A percentile compares a stretch with the other conserved stretches of the same genome.
Evolutionary conservation across 2,113 vertebrate genomes (phyloP).

Genomic region (Anolis sagrei): DNA sequence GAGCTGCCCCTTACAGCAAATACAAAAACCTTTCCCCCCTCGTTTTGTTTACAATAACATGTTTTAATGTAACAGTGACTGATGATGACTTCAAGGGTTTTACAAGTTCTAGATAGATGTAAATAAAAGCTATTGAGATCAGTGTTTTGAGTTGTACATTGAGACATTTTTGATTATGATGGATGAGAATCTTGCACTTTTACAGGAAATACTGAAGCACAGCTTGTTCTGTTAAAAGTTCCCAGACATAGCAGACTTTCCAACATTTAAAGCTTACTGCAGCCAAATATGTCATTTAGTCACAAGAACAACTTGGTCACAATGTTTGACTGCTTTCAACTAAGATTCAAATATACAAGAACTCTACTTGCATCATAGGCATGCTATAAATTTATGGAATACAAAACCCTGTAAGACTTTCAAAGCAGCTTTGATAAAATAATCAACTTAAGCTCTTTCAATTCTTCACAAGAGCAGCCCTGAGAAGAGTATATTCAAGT

Average conservation of each 20-base stretch:
- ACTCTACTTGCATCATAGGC: slow-evolving; percentile 42
- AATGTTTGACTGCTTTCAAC: slow-evolving; percentile 63
- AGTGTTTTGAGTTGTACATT: slow-evolving; percentile 7
- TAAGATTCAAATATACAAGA: slow-evolving; percentile 31
- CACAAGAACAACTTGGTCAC: slow-evolving; percentile 59
- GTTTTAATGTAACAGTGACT: slow-evolving; percentile 35
- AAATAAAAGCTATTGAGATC: slow-evolving; percentile 18
- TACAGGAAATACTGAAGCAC: slow-evolving; percentile 25
- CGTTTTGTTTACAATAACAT: slow-evolving; percentile 7
- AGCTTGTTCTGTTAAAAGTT: slow-evolving; percentile 17
- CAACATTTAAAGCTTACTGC: slow-evolving; percentile 37
- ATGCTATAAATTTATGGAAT: slow-evolving; percentile 52
- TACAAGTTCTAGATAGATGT: slow-evolving; percentile 19
- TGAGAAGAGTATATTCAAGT: slow-evolving; percentile 78
- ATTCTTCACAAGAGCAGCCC: slow-evolving; percentile 77
- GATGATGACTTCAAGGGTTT: slow-evolving; percentile 23
- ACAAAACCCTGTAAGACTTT: slow-evolving; percentile 73
- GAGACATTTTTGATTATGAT: slow-evolving; percentile 11
- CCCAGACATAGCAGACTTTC: slow-evolving; percentile 15
- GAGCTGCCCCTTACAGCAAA: slow-evolving; percentile 12
- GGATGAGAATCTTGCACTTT: slow-evolving; percentile 1
- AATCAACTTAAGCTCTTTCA: slow-evolving; percentile 72
- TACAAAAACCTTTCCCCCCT: slow-evolving; percentile 7
- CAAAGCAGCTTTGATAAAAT: slow-evolving; percentile 70
- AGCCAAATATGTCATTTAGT: slow-evolving; percentile 51